These are phyloP conservation scores for Timema cristinae DNA, from an alignment of 2,888 invertebrate species.

Conservation along the genomic window DNA sequence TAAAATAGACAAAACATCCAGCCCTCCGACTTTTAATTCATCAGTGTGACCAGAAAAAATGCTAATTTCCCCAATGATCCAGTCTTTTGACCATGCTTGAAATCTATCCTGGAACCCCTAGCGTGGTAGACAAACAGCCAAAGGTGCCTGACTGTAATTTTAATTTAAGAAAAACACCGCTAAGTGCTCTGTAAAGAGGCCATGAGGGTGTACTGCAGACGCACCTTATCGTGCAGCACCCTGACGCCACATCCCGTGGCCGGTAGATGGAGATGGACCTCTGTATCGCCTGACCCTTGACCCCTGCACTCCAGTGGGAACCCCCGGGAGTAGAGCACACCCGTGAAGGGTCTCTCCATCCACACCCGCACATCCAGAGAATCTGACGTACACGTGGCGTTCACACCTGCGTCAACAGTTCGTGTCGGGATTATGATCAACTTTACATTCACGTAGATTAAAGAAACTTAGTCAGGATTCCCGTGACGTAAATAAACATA, in stretches of 20 bases:
- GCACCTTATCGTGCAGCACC: slow-evolving; percentile 44
- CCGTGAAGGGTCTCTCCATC: slow-evolving; percentile 63
- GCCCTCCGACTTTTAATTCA: too few relatives aligned
- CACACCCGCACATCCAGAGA: slow-evolving; percentile 58
- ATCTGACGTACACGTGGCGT: slow-evolving; percentile 53
- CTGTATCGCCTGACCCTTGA: slow-evolving; percentile 54
- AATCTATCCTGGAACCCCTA: too few relatives aligned
- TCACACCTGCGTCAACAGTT: slow-evolving; percentile 8
- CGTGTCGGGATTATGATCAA: too few relatives aligned
- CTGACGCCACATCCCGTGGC: slow-evolving; percentile 68
- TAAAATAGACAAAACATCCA: too few relatives aligned
- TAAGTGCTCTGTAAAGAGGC: not conserved
- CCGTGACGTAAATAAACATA: too few relatives aligned
- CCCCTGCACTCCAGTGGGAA: slow-evolving; percentile 67
- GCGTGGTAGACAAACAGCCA: too few relatives aligned
- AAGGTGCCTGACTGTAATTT: too few relatives aligned
- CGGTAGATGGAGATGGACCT: slow-evolving; percentile 53
- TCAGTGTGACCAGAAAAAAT: too few relatives aligned
- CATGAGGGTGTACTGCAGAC: not conserved
- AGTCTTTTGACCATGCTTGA: too few relatives aligned
- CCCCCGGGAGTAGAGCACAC: slow-evolving; percentile 69
- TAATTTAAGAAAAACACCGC: not conserved
- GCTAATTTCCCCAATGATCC: too few relatives aligned
- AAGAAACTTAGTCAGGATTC: too few relatives aligned
- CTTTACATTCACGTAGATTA: too few relatives aligned